Evolutionary conservation across 2,113 vertebrate species (phyloP).

Genomic region (Callochromis pleurospilus): DNA sequence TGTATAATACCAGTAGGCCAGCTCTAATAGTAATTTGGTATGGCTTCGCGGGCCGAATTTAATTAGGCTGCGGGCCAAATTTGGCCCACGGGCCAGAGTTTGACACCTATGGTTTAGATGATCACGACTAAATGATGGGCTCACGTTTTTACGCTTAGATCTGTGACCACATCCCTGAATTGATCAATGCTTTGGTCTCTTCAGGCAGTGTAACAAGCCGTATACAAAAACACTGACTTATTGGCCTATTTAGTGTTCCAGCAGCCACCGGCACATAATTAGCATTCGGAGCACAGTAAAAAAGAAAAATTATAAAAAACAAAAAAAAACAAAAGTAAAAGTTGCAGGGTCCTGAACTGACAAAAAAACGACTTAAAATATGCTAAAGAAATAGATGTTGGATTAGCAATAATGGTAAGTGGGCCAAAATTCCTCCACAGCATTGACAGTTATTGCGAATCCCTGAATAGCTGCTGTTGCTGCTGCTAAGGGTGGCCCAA

Average conservation of each 20-base stretch:
- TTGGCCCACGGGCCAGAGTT: too few species aligned
- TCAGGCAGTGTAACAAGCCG: not conserved
- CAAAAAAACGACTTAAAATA: not conserved
- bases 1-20: too few species aligned
- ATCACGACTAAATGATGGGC: not conserved
- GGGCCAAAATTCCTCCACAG: not conserved
- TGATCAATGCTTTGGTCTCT: not conserved
- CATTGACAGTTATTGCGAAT: not conserved
- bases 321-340: not conserved
- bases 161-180: not conserved
- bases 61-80: too few species aligned
- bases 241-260: not conserved
- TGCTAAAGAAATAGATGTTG: not conserved
- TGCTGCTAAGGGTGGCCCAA: not conserved
- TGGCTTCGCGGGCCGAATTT: too few species aligned
- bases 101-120: too few species aligned
- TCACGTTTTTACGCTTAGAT: not conserved
- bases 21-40: too few species aligned
- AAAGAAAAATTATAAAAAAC: accelerated
- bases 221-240: not conserved
- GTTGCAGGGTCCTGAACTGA: not conserved
- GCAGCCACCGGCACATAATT: not conserved
- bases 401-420: not conserved
- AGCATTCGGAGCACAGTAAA: not conserved
- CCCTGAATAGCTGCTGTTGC: not conserved